Base-by-base conservation (phyloP, 2,888 invertebrate species). In the Margaritifera margaritifera region DNA sequence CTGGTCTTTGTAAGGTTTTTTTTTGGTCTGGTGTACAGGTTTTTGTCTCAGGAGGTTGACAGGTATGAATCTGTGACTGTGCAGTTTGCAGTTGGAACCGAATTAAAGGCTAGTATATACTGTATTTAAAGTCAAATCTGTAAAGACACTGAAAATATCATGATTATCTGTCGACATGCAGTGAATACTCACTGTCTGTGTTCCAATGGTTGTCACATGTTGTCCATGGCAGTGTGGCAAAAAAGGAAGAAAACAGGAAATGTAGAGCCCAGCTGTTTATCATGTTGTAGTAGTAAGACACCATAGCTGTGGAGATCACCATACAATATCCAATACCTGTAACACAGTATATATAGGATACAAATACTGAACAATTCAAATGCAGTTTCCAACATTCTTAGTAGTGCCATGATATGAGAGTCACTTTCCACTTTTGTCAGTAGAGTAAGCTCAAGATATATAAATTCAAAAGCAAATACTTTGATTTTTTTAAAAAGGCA, bases 231-330 rank as follows among this genome's bases (percentile, higher is more conserved):
- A 89, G 75, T 6, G 70, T 64, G 3, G 81, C 69, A 4, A 86
- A 82, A 80, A 89, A 82, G 25, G 89, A 88, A 6, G 87, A 81
- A 69, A 87, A 88, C 59, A 88, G 74, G 74, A 86, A 89, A 76
- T 87, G 86, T 60, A 89, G 74, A 18, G 84, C 86, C 87, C 89
- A 89, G 19, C 89, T 87, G 58, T 87, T 87, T 25, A 89, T 83
- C 73, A 89, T 82, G 71, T 88, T 88, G 81, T 89, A 89, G 77
- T 89, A 89, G 66, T 87, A 78, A 60, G 84, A 80, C 4, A 87
- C 80, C 68, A 88, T 71, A 6, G 79, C 75, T 2, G 86, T 84
- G 50, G 86, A 80, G n/a, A 88, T 66, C 27, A 88, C 86, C 88
- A 89, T 89, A 42, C 84, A 84, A 74, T 84, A 86, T 6, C 89